These are phyloP conservation scores for Daboia siamensis DNA, from an alignment of 2,113 vertebrate genomes.

Conservation along the genomic window DNA sequence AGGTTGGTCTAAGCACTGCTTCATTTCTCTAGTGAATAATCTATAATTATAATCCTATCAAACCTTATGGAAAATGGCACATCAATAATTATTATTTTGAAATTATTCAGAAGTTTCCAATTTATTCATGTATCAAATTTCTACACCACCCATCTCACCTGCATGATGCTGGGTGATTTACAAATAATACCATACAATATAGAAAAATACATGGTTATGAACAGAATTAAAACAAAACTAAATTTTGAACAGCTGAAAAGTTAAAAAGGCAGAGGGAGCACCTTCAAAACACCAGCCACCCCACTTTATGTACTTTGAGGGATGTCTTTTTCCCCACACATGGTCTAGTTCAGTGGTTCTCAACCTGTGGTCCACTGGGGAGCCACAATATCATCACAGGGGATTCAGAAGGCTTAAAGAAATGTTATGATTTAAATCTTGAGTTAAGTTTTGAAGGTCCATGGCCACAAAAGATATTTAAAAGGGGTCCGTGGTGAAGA, in stretches of 20 bases:
- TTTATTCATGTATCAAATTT: not conserved
- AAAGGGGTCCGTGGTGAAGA: not conserved
- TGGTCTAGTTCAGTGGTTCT: not conserved
- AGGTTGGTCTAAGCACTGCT: not conserved
- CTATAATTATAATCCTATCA: not conserved
- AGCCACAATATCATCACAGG: not conserved
- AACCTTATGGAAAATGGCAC: not conserved
- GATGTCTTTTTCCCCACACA: not conserved
- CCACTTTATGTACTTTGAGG: not conserved
- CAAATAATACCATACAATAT: not conserved
- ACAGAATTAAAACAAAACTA: not conserved
- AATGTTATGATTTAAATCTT: not conserved
- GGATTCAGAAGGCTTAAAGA: not conserved
- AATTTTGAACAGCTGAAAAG: not conserved
- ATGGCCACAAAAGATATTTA: not conserved
- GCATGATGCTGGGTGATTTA: not conserved
- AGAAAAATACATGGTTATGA: not conserved
- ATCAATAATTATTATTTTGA: slow-evolving; percentile 21
- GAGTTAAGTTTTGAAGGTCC: not conserved
- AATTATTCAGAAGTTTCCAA: not conserved
- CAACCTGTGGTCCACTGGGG: not conserved
- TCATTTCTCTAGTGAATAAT: not conserved
- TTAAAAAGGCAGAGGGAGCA: not conserved
- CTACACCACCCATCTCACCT: not conserved
- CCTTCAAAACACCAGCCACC: not conserved